Percentiles rank a stretch among this genome's conserved stretches.
phyloP scores from a whole-genome alignment of 2,888 invertebrate genomes.

The Agonopterix heracliana region DNA sequence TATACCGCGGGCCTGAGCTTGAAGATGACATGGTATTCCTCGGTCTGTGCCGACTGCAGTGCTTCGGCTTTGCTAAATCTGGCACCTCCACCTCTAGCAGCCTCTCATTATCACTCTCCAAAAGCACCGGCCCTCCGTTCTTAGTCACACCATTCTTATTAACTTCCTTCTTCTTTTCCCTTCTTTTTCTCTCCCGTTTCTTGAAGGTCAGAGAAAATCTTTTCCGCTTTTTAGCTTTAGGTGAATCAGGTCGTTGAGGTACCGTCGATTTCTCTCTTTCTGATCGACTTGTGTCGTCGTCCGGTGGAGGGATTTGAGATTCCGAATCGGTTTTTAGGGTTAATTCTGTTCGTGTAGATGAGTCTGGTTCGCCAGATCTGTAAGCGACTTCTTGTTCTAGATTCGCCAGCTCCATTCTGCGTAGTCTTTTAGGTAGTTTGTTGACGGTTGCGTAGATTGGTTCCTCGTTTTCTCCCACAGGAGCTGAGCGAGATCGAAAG shows the following conservation, averaged over 20 bases:
- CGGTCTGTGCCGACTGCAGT: constrained; percentile 53
- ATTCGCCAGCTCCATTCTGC: constrained; percentile 64
- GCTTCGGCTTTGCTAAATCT: constrained; percentile 46
- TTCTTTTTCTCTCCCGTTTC: constrained; percentile 63
- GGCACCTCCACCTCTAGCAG: constrained; percentile 56
- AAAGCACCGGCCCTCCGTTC: constrained; percentile 46
- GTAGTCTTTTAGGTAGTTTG: constrained; percentile 67
- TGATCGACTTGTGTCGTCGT: constrained; percentile 66
- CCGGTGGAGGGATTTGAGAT: constrained; percentile 54
- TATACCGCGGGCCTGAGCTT: constrained; percentile 68
- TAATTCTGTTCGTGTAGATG: constrained; percentile 58
- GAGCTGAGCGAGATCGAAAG: constrained; percentile 69
- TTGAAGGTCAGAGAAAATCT: constrained; percentile 66
- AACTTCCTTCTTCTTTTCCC: constrained; percentile 58
- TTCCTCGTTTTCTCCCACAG: constrained; percentile 67
- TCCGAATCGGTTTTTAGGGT: constrained; percentile 64
- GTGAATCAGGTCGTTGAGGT: constrained; percentile 59
- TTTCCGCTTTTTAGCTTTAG: constrained; percentile 67
- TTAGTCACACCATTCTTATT: constrained; percentile 49
- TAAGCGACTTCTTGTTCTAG: constrained; percentile 69
- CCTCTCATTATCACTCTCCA: constrained; percentile 66
- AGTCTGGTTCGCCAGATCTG: constrained; percentile 56
- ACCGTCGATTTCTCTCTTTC: constrained; percentile 60
- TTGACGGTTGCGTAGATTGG: constrained; percentile 72
- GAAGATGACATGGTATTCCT: constrained; percentile 62